Conservation (phyloP, 2,797 vertebrate species). For the Okamejei kenojei region DNA sequence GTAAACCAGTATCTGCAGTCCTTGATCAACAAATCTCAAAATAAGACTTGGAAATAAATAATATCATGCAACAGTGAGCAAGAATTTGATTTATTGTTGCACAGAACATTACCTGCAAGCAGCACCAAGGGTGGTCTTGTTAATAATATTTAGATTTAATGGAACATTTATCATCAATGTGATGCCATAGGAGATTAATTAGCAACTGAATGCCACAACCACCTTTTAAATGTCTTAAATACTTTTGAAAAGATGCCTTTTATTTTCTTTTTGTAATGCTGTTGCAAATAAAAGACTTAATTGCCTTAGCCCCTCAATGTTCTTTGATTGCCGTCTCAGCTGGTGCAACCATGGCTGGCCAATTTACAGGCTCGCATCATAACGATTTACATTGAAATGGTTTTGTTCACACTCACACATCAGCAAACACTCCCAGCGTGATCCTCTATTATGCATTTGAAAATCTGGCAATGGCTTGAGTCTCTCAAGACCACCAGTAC, state of each 20-base stretch:
- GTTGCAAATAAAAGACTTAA: background rate
- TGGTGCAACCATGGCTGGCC: background rate
- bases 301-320: background rate
- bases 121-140: background rate
- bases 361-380: background rate
- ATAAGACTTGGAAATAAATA: background rate
- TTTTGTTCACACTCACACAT: background rate
- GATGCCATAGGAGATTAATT: background rate
- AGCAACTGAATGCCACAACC: background rate
- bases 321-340: background rate
- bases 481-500: no score
- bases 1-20: no score
- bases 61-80: background rate
- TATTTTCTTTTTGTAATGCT: background rate
- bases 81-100: background rate
- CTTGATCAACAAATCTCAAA: background rate
- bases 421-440: background rate
- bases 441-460: no score
- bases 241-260: background rate
- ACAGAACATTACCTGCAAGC: background rate
- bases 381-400: background rate
- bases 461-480: background rate
- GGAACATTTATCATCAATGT: background rate
- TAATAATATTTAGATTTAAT: background rate
- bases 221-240: background rate